Base-by-base conservation (phyloP, 2,113 vertebrate species). In the Loxodonta africana region DNA sequence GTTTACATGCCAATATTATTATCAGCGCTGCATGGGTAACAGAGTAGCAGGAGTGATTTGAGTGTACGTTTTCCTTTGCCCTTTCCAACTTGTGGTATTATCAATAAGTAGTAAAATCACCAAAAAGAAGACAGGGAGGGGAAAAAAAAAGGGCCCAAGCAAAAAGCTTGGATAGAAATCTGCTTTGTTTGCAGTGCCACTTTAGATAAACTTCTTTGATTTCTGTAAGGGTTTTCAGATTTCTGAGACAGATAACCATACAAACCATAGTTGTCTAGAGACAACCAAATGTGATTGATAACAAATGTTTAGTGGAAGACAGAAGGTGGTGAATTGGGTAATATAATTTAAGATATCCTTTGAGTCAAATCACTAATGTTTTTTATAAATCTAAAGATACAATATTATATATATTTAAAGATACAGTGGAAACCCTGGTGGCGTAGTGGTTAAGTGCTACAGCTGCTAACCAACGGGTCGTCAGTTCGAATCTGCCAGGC, bases 211-310 rank as follows among this genome's bases (percentile, higher is more conserved):
- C 5, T 5, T 0, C 63, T 78, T 30, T 57, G 41, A 46, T 86
- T 86, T 73, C 60, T 15, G 69, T 18, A 4, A 8, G 80, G 25
- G 65, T 71, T 84, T 92, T 60, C 63, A 83, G 84, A n/a, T 90
- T 87, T 95, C 48, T 53, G 0, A 1, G 88, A 26, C 88, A 94
- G 74, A 21, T 86, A 90, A 48, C 53, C 0, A 0, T 89, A 28
- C 78, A 84, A 97, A 96, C 73, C 18, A 7, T 89, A 76, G 86
- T 60, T 37, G 46, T 69, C 97, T 94, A 74, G 73, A 88, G 92
- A 95, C 76, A 94, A 11, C 33, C 65, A 77, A 88, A 51, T 46
- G 65, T 77, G 97, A 95, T 80, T 33, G 87, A 18, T 44, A 26
- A 48, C 30, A 18, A 14, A 17, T 51, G 51, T 51, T 57, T 8